These are phyloP conservation scores for Catharus fuscescens DNA, from an alignment of 2,113 vertebrate species.

Conservation along the genomic window DNA sequence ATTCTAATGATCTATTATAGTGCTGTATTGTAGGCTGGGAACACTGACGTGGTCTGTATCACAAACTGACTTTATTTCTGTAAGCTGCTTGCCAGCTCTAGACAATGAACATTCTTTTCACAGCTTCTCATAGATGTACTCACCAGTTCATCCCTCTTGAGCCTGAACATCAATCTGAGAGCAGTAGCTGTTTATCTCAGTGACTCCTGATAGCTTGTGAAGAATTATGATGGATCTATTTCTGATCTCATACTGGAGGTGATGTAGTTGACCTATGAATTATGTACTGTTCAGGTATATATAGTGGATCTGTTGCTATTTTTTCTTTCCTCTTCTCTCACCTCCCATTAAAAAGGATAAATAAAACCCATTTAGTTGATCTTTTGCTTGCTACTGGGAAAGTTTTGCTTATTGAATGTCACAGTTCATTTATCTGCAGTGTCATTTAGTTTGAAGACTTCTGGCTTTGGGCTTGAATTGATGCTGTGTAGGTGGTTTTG, in stretches of 20 bases:
- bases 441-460: background rate
- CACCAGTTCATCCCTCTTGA: background rate
- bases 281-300: background rate
- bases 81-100: background rate
- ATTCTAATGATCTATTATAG: background rate
- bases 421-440: background rate
- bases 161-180: background rate
- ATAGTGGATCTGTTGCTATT: background rate
- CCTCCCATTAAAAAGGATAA: background rate
- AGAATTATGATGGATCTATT: background rate
- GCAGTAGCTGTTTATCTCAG: background rate
- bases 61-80: background rate
- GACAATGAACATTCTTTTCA: background rate
- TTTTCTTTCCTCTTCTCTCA: background rate
- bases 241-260: background rate
- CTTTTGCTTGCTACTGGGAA: background rate
- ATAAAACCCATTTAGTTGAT: background rate
- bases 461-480: background rate
- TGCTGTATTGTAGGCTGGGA: background rate
- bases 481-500: background rate
- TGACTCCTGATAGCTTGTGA: background rate
- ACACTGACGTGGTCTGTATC: background rate
- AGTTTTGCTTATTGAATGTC: background rate
- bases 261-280: background rate
- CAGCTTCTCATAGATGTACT: background rate